phyloP scores from a whole-genome alignment of 1,140 invertebrate species.

The Harpegnathos saltator region DNA sequence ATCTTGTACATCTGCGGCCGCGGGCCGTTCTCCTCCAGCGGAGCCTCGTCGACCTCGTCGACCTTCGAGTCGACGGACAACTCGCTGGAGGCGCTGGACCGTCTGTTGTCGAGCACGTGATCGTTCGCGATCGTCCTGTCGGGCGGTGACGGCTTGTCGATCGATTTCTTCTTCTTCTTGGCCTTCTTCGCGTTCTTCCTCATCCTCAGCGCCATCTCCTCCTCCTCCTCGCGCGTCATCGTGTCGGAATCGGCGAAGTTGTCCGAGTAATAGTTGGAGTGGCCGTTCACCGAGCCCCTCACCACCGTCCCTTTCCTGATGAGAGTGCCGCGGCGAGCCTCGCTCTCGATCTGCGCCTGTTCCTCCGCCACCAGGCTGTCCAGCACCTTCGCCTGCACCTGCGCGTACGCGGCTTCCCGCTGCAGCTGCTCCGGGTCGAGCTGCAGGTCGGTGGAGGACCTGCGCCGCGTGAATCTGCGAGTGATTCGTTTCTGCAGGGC shows the following conservation, averaged over 20 bases:
- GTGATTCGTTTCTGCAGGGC: constrained; percentile 78
- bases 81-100: background rate
- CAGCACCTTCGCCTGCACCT: constrained; percentile 82
- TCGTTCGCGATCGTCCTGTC: background rate
- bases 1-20: constrained; percentile 74
- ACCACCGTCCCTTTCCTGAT: constrained; percentile 66
- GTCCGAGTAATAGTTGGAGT: background rate
- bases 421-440: constrained; percentile 81
- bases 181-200: constrained; percentile 64
- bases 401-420: constrained; percentile 79
- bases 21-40: background rate
- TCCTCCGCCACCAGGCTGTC: constrained; percentile 85
- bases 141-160: constrained; percentile 28
- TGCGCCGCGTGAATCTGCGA: constrained; percentile 80
- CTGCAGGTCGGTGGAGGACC: constrained; percentile 80
- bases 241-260: constrained; percentile 30
- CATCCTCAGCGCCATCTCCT: constrained; percentile 40
- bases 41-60: background rate
- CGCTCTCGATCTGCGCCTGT: constrained; percentile 81
- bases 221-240: constrained; percentile 42
- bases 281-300: background rate
- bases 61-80: constrained; percentile 2
- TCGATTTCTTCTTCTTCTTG: constrained; percentile 64
- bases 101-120: background rate
- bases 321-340: constrained; percentile 75